Evolutionary conservation across 2,888 invertebrate genomes (phyloP), one percentile per base, ranked within the genome.

Genomic region (Neria commutata): DNA sequence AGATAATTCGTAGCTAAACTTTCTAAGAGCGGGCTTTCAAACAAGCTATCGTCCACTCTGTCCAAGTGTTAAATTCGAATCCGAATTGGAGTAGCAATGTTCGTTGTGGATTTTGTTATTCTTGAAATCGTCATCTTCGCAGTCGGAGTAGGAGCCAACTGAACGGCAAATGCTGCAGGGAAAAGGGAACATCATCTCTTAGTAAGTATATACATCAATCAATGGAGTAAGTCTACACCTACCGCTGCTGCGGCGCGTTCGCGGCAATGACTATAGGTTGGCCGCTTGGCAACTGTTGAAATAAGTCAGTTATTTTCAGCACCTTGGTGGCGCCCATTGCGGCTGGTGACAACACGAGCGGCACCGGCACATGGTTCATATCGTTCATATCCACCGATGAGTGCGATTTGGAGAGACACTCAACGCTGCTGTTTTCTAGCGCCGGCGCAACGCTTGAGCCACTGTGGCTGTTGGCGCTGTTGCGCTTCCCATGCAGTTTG

Each of bases 301-400:
- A 51, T 23, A 69, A 25, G 4, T 68, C 67, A 47, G 58, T 47
- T 23, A 59, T 34, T 19, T 11, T 14, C 2, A 21, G 21, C 14
- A 73, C 73, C 50, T 70, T 71, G 24, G 70, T 72, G 19, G 56
- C 60, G 50, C 67, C 70, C 21, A 67, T 67, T n/a, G 24, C 25
- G 14, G 8, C 4, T 23, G 65, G 58, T 16, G 68, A 66, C n/a
- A 48, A 42, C 21, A 57, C 40, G 6, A 60, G 54, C 6, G 78
- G 75, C 48, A 71, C 56, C 16, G 75, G 64, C 50, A 78, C 71
- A 65, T 75, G 70, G 68, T 77, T 72, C 65, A 79, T 73, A 61
- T 80, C 81, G 68, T 77, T 72, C 65, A 79, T 73, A 61, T 80
- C 81, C 26, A 76, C 68, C 26, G 81, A 79, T 50, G 80, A 80